Conservation (phyloP, 2,113 vertebrate species). For the Microcebus murinus region DNA sequence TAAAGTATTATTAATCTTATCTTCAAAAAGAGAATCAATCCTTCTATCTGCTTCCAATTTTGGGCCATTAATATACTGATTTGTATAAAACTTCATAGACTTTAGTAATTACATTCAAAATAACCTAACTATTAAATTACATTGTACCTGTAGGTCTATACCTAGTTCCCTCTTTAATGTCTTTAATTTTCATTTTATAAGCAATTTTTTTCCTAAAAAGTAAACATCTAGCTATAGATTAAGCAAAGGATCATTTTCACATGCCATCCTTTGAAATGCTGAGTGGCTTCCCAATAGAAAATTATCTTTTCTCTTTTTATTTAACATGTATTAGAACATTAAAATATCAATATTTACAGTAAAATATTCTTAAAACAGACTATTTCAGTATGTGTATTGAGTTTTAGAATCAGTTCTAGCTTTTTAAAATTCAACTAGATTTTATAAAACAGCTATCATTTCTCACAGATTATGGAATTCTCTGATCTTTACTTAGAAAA, state of each 20-base stretch:
- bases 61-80: background rate
- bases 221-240: background rate
- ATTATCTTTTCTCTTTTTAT: background rate
- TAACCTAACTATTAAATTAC: background rate
- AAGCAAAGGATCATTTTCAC: constrained; percentile 11
- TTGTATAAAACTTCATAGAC: background rate
- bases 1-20: background rate
- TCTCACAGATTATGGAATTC: background rate
- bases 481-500: constrained; percentile 22
- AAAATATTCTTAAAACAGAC: background rate
- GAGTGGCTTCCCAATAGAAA: background rate
- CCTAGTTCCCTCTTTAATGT: background rate
- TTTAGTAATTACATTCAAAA: background rate
- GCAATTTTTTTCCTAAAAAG: background rate
- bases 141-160: background rate
- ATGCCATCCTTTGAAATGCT: background rate
- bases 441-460: constrained; percentile 7
- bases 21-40: background rate
- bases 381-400: background rate
- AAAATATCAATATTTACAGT: background rate
- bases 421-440: constrained; percentile 6
- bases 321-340: background rate
- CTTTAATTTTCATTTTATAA: background rate
- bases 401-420: background rate
- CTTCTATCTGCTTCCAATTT: background rate